These are phyloP conservation scores for Noctua comes DNA, from an alignment of 2,888 invertebrate species.

Conservation along the genomic window DNA sequence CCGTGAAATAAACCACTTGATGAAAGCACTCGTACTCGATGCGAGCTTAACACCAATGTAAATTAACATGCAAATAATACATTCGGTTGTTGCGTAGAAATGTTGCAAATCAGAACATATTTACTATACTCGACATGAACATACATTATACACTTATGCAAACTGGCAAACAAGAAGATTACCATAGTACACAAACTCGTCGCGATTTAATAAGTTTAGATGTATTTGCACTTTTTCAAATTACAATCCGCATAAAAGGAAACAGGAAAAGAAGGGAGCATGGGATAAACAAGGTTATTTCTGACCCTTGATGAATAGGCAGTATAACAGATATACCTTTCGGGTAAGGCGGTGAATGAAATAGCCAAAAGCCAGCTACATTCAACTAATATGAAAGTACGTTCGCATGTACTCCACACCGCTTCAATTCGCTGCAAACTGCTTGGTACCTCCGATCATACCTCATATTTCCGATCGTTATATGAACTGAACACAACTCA, in stretches of 20 bases:
- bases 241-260: slow-evolving; percentile 35
- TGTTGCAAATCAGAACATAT: slow-evolving; percentile 55
- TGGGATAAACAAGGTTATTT: slow-evolving; percentile 30
- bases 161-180: slow-evolving; percentile 53
- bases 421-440: slow-evolving; percentile 10
- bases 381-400: slow-evolving; percentile 11
- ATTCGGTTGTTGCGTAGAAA: slow-evolving; percentile 45
- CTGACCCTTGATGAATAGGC: slow-evolving; percentile 36
- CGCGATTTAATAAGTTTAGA: slow-evolving; percentile 13
- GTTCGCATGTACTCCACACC: neutral
- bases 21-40: slow-evolving; percentile 24
- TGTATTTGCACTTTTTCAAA: slow-evolving; percentile 28
- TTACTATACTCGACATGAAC: slow-evolving; percentile 41
- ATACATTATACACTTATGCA: slow-evolving; percentile 31
- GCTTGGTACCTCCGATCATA: slow-evolving; percentile 21
- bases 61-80: slow-evolving; percentile 61
- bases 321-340: slow-evolving; percentile 16
- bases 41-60: slow-evolving; percentile 44
- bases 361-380: neutral
- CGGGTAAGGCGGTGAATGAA: neutral
- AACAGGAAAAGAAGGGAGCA: slow-evolving; percentile 14
- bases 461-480: slow-evolving; percentile 42
- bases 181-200: slow-evolving; percentile 35
- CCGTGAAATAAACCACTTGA: slow-evolving; percentile 28
- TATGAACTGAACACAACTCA: slow-evolving; percentile 44